Percentiles rank a stretch among this genome's conserved stretches.
Evolutionary conservation across 2,797 vertebrate species (phyloP).

Genomic region (Bovichtus variegatus): DNA sequence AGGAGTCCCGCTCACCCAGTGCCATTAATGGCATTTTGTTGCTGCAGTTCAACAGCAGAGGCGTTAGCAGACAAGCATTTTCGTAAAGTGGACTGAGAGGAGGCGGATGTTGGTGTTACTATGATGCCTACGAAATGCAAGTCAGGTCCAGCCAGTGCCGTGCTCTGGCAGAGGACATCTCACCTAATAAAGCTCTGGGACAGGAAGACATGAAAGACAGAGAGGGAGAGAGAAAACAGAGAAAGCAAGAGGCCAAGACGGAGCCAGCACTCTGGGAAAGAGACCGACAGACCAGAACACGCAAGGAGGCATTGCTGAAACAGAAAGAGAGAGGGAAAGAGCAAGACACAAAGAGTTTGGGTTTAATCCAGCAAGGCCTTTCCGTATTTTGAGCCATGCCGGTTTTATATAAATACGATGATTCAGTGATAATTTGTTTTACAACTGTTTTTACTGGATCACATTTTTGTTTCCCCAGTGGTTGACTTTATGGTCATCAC

Average conservation of each 20-base stretch:
- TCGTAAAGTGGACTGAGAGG: constrained; percentile 37
- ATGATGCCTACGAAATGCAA: constrained; percentile 58
- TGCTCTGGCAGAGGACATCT: constrained; percentile 56
- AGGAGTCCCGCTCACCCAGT: constrained; percentile 51
- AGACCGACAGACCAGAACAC: constrained; percentile 36
- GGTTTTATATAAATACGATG: background rate
- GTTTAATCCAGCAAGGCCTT: constrained; percentile 16
- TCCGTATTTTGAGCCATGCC: background rate
- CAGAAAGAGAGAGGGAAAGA: constrained; percentile 23
- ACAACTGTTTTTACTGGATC: background rate
- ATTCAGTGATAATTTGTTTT: background rate
- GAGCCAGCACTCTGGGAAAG: constrained; percentile 17
- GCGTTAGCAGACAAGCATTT: constrained; percentile 49
- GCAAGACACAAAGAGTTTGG: background rate
- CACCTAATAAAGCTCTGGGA: constrained; percentile 67
- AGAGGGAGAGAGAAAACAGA: constrained; percentile 1
- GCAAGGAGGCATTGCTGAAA: constrained; percentile 30
- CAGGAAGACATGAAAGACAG: constrained; percentile 41
- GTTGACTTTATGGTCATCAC: constrained; percentile 20
- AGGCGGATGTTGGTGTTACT: constrained; percentile 1
- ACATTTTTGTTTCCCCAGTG: background rate
- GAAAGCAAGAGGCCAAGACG: constrained; percentile 1
- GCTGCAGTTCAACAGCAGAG: constrained; percentile 64
- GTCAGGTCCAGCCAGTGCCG: constrained; percentile 19
- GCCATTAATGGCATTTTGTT: constrained; percentile 62